A percentile compares a stretch with the other conserved stretches of the same genome.
Conservation (phyloP, 2,888 invertebrate genomes). For the Sabellastarte sp. region DNA sequence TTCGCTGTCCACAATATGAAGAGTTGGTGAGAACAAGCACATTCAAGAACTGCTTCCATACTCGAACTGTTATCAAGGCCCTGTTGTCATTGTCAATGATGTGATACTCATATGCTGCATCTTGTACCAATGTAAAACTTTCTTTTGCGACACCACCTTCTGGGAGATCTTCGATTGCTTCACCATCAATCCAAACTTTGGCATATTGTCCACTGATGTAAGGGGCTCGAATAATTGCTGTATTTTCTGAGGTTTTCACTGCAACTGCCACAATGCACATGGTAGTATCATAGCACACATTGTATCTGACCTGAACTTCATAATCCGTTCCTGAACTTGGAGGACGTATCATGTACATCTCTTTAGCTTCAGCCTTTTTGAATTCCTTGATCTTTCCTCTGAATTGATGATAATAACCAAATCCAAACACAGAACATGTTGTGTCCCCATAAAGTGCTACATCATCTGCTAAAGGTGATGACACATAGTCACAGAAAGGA, state of each 20-base stretch:
- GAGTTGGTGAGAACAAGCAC: neutral
- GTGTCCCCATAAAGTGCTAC: too few relatives aligned
- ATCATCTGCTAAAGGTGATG: neutral
- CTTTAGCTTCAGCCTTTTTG: neutral
- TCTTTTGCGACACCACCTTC: neutral
- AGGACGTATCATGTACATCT: too few relatives aligned
- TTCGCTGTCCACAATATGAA: too few relatives aligned
- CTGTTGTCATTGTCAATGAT: too few relatives aligned
- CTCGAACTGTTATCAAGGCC: too few relatives aligned
- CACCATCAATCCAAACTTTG: neutral
- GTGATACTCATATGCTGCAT: neutral
- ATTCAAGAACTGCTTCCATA: neutral
- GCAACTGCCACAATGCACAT: neutral
- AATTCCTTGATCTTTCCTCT: neutral
- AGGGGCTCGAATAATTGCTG: neutral
- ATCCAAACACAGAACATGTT: neutral
- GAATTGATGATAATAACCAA: neutral
- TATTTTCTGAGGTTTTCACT: neutral
- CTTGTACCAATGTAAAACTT: neutral
- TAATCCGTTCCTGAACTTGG: neutral
- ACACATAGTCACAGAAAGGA: neutral
- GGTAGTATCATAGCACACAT: neutral
- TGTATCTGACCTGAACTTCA: neutral
- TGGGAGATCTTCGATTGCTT: neutral
- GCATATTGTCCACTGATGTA: neutral